A percentile compares a stretch with the other conserved stretches of the same genome.
Conservation (phyloP, 2,888 invertebrate species). For the Agrotis segetum region DNA sequence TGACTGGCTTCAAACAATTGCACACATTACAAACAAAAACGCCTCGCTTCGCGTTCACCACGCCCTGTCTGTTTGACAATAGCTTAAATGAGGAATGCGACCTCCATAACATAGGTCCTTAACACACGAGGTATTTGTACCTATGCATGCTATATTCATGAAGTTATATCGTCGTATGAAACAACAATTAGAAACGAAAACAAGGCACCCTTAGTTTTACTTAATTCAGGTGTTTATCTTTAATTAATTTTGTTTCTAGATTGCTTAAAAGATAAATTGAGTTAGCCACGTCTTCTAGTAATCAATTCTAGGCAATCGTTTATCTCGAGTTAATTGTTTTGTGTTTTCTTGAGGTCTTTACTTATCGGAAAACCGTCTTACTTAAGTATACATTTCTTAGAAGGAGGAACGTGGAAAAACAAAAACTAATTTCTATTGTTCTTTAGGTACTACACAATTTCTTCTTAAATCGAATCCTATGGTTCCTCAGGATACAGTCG, state of each 20-base stretch:
- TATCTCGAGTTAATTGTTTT: not conserved
- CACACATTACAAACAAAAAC: too few species aligned
- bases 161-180: not conserved
- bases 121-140: slow-evolving; percentile 2
- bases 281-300: slow-evolving; percentile 5
- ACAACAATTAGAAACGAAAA: not conserved
- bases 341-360: not conserved
- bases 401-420: not conserved
- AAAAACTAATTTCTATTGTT: not conserved
- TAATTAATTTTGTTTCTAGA: not conserved
- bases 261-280: slow-evolving; percentile 1
- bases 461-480: not conserved
- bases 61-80: too few species aligned
- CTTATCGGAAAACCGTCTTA: not conserved
- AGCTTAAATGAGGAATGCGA: slow-evolving; percentile 18
- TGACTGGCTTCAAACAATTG: too few species aligned
- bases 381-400: not conserved
- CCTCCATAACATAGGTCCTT: not conserved
- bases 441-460: not conserved
- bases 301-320: slow-evolving; percentile 14
- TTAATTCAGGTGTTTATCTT: not conserved
- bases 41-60: too few species aligned
- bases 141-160: not conserved
- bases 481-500: too few species aligned
- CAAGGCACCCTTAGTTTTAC: not conserved